These are phyloP conservation scores for Coilia nasus DNA, from an alignment of 2,797 vertebrate species.

Conservation along the genomic window DNA sequence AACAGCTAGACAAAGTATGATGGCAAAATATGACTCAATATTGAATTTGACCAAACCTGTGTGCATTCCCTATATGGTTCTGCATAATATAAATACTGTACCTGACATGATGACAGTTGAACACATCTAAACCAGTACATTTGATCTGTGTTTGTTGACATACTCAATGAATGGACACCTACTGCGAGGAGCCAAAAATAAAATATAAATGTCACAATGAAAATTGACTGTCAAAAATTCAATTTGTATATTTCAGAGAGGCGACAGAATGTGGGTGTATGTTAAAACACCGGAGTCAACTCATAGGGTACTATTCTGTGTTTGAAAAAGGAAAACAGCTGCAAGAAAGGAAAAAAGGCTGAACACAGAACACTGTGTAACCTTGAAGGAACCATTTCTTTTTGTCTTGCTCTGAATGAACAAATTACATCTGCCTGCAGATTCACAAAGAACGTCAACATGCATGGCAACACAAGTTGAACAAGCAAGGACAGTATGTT, in stretches of 20 bases:
- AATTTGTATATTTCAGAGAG: slow-evolving; percentile 16
- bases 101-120: background rate
- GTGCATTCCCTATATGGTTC: background rate
- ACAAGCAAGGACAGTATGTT: background rate
- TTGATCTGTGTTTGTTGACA: background rate
- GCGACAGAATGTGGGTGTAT: background rate
- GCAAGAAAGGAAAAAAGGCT: too few species aligned
- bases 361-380: background rate
- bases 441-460: background rate
- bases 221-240: background rate
- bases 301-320: background rate
- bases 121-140: background rate
- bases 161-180: background rate
- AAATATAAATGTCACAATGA: slow-evolving; percentile 25
- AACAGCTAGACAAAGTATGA: background rate
- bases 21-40: background rate
- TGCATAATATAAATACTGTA: background rate
- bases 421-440: background rate
- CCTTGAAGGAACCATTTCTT: background rate
- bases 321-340: background rate
- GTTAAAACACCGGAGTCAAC: background rate
- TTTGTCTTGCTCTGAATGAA: background rate
- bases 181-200: background rate
- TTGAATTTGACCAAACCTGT: background rate
- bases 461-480: background rate